Base-by-base conservation (phyloP, 2,113 vertebrate species). In the Cyanoderma ruficeps region DNA sequence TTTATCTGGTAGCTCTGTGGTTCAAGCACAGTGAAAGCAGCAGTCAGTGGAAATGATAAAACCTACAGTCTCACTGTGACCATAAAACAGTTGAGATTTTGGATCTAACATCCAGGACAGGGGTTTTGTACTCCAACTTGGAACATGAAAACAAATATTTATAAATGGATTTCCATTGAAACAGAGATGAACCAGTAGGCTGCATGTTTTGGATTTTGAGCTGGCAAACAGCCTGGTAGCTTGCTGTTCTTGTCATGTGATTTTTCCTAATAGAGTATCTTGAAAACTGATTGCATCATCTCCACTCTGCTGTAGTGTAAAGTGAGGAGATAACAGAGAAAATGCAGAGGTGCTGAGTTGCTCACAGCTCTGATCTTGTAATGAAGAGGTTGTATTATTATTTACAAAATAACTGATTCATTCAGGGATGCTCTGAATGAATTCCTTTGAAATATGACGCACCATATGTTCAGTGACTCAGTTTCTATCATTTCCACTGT, bases 131-230 rank as follows among this genome's bases (percentile, higher is more conserved):
- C 20, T 84, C 30, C 8, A n/a, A 5, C 20, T 50, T 71, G 55
- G 49, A 81, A 69, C 42, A 75, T 49, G 23, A 80, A 91, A 75
- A 72, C 61, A 97, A 97, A 94, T 94, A 90, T 87, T 95, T 94
- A 82, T 41, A 89, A 41, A 69, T 80, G 57, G 20, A 30, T 87
- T 89, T 95, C 46, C 46, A 42, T 55, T 72, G 82, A 15, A 70
- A 47, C 15, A 83, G n/a, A 76, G 49, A 80, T 33, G 39, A 93
- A 23, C 23, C 27, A 59, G 50, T 35, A 69, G 11, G 46, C 49
- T 67, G 53, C 35, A 49, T 76, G 28, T 24, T 82, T 74, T 92
- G 53, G 28, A 84, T 42, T 41, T 21, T 50, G 85, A 55, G 13
- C 53, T 80, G 78, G 33, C 33, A 77, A 88, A 52, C 22, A 88